Conservation (phyloP, 2,797 vertebrate genomes). For the Streptopelia turtur region DNA sequence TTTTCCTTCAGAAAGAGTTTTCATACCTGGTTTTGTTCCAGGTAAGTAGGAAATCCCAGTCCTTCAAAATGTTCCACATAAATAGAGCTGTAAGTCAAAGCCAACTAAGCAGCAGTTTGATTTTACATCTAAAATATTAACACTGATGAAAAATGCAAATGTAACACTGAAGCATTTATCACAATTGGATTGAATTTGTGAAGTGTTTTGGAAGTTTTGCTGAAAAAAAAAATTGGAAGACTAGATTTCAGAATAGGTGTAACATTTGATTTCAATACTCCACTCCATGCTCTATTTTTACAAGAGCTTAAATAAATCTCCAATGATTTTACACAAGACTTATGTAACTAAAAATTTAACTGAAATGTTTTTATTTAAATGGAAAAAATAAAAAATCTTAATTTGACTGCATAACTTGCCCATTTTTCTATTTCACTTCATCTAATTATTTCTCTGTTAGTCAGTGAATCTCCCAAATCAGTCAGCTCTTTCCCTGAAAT, state of each 20-base stretch:
- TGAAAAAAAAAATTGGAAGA: not conserved
- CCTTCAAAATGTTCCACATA: not conserved
- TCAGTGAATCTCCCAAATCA: not conserved
- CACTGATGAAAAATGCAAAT: not conserved
- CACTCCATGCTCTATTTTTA: not conserved
- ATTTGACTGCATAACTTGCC: not conserved
- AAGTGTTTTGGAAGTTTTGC: not conserved
- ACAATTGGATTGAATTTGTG: not conserved
- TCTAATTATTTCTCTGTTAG: not conserved
- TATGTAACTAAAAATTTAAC: not conserved
- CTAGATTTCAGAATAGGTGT: not conserved
- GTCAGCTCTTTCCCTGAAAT: not conserved
- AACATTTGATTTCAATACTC: not conserved
- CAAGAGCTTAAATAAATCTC: not conserved
- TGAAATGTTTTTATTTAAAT: not conserved
- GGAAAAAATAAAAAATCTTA: not conserved
- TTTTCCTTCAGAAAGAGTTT: not conserved
- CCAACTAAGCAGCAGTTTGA: not conserved
- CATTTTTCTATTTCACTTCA: not conserved
- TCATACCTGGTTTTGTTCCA: not conserved
- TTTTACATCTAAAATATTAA: slow-evolving; percentile 5
- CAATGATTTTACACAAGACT: not conserved
- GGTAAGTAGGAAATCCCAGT: not conserved
- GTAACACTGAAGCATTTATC: not conserved
- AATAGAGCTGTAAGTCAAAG: not conserved